Evolutionary conservation across 2,113 vertebrate genomes (phyloP).

Genomic region (Heliornis fulica): DNA sequence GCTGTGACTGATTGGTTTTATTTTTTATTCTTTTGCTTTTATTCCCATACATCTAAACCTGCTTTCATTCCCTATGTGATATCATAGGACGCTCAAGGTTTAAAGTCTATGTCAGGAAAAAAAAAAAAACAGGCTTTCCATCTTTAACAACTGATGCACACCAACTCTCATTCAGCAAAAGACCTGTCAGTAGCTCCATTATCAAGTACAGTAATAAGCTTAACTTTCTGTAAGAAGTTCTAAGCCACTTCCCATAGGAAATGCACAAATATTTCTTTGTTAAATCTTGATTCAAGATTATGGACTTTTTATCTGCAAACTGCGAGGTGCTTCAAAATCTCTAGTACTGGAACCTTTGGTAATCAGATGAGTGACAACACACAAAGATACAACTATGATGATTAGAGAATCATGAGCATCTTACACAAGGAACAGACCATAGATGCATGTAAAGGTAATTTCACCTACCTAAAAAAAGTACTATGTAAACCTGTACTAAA

Average conservation of each 20-base stretch:
- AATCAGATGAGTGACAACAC: neutral
- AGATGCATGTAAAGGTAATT: neutral
- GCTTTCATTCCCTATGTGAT: conserved; percentile 14
- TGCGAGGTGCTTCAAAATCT: neutral
- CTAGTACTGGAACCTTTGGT: neutral
- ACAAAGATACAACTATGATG: neutral
- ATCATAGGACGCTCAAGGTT: neutral
- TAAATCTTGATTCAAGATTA: conserved; percentile 22
- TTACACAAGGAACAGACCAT: neutral
- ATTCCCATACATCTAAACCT: neutral
- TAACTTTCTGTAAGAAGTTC: conserved; percentile 24
- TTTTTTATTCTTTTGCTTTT: conserved; percentile 5
- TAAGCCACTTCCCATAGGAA: conserved; percentile 45
- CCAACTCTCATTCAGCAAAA: conserved; percentile 13
- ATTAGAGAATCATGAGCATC: neutral
- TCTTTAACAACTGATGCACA: conserved; percentile 14
- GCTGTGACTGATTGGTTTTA: conserved; percentile 3
- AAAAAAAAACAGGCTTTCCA: neutral
- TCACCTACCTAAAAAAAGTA: neutral
- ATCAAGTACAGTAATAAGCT: conserved; percentile 49
- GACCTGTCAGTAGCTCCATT: conserved; percentile 31
- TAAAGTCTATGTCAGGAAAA: conserved; percentile 3
- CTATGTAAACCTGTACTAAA: neutral
- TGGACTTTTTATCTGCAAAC: neutral
- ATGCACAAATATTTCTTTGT: conserved; percentile 16